A percentile compares a stretch with the other conserved stretches of the same genome.
phyloP scores from a whole-genome alignment of 2,113 vertebrate genomes.

The Siphamia tubifer region DNA sequence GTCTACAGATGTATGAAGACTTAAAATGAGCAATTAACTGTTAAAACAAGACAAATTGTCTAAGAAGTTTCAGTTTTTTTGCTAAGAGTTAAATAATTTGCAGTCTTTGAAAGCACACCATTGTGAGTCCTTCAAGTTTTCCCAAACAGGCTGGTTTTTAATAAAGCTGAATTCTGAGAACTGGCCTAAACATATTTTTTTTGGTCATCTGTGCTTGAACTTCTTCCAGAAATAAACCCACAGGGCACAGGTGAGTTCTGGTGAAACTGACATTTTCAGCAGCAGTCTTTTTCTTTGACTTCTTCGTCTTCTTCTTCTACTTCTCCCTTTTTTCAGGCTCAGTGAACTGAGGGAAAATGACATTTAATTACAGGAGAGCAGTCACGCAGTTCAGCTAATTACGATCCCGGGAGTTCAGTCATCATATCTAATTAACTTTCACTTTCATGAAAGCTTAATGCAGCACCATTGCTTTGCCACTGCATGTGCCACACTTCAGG shows the following conservation, averaged over 20 bases:
- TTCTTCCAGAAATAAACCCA: slow-evolving; percentile 23
- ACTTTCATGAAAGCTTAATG: slow-evolving; percentile 92
- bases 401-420: slow-evolving; percentile 89
- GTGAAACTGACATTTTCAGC: slow-evolving; percentile 75
- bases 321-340: slow-evolving; percentile 75
- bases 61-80: no score
- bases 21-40: no score
- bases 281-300: slow-evolving; percentile 7
- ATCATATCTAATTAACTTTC: slow-evolving; percentile 94
- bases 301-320: not conserved
- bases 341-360: slow-evolving; percentile 87
- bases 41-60: no score
- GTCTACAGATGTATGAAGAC: no score
- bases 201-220: not conserved
- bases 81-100: no score
- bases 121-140: not conserved
- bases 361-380: slow-evolving; percentile 93
- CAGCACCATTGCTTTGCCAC: slow-evolving; percentile 65
- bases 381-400: slow-evolving; percentile 89
- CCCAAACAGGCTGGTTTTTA: slow-evolving; percentile 12
- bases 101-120: not conserved
- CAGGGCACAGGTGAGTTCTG: slow-evolving; percentile 70
- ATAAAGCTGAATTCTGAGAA: slow-evolving; percentile 9
- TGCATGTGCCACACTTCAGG: slow-evolving; percentile 76
- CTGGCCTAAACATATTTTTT: slow-evolving; percentile 21